Evolutionary conservation across 1,140 invertebrate species (phyloP), one percentile per base, ranked within the genome.

Genomic region (Papilio polyxenes): DNA sequence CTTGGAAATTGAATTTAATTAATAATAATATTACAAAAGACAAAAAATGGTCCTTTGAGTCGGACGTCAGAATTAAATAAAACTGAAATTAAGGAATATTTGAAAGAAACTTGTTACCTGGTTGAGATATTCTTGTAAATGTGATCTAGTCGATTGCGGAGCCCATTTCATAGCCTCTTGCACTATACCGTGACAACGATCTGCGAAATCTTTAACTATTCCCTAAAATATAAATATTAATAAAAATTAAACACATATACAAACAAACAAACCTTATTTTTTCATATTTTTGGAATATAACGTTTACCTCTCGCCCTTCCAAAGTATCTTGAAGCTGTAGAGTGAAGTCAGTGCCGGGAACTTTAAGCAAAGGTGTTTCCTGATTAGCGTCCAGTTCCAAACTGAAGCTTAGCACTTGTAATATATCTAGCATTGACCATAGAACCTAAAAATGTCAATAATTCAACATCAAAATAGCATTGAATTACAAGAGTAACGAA

Each of bases 141-240:
- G 98, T 15, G 98, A 99, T 74, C 97, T 95, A 0, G 99, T 99
- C 1, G 98, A 97, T 85, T 98, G 97, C 0, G 99, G 98, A 0
- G 99, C 98, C 98, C 99, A 99, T 89, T 98, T 99, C 97, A 99
- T 98, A 0, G 99, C 98, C 92, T 99, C 98, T 88, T 98, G 97
- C 0, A 99, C 96, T 85, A 99, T 99, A 9, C 97, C 97, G 89
- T 98, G 97, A 87, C 98, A 99, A 75, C 98, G 96, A 75, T 97
- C 97, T 0, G 98, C 97, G 95, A 99, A 99, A 95, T 99, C 98
- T 95, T 97, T 97, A 0, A 97, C 96, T 51, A 97, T 97, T 65
- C 95, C 95, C 96, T 97, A 84, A 90, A 92, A 81, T 72, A 89
- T 84, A 84, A 72, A 4, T n/a, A n/a, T n/a, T n/a, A 72, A 7